Conservation (phyloP, 2,797 vertebrate species). For the Sebastes oblongus region DNA sequence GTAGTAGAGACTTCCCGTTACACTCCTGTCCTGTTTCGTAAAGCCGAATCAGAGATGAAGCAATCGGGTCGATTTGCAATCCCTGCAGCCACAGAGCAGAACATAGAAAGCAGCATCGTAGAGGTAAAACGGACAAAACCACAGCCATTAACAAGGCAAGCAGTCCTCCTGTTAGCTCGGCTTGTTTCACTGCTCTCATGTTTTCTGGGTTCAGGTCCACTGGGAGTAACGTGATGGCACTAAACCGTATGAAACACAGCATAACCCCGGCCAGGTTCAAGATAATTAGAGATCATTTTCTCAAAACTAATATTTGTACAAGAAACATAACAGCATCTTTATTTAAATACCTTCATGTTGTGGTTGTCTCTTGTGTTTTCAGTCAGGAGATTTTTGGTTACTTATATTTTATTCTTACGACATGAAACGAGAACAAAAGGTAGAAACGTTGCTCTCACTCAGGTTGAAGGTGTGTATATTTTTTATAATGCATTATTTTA, state of each 20-base stretch:
- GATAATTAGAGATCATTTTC: background rate
- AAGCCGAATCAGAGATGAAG: background rate
- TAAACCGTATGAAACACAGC: background rate
- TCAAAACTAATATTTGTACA: background rate
- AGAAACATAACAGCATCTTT: background rate
- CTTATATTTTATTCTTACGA: background rate
- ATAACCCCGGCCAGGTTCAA: background rate
- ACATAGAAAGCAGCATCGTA: no score
- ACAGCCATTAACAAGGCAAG: no score
- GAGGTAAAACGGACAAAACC: no score
- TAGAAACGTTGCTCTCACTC: background rate
- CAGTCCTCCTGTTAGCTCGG: background rate
- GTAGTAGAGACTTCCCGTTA: background rate
- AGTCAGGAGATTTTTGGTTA: background rate
- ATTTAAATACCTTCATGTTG: background rate
- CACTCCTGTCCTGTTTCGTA: background rate
- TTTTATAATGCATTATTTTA: background rate
- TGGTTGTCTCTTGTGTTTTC: background rate
- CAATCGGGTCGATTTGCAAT: no score
- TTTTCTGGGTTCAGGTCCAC: background rate
- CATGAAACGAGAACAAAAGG: background rate
- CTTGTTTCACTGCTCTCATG: background rate
- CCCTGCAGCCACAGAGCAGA: no score
- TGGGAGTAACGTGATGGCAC: fast-evolving
- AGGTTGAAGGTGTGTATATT: background rate